phyloP scores from a whole-genome alignment of 1,140 invertebrate species.

The Diuraphis noxia region DNA sequence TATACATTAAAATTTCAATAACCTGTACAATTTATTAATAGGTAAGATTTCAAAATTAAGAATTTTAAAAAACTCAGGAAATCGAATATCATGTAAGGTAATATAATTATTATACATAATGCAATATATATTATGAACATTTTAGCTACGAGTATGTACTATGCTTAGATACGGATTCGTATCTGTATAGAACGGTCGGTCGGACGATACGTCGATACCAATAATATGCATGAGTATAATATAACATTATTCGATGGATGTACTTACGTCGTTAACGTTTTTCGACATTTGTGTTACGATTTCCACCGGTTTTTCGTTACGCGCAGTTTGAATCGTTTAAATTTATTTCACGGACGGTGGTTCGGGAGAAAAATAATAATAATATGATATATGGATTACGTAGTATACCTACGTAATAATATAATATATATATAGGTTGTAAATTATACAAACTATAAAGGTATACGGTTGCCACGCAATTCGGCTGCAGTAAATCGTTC shows the following conservation, averaged over 20 bases:
- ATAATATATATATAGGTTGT: too few species aligned
- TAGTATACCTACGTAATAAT: too few species aligned
- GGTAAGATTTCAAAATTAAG: too few species aligned
- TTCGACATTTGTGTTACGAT: neutral
- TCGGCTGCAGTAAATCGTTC: neutral
- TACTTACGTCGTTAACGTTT: neutral
- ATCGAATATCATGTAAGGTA: too few species aligned
- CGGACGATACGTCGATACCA: neutral
- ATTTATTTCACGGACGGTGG: neutral
- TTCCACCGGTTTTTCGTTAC: constrained; percentile 7
- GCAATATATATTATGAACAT: too few species aligned
- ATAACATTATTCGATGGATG: neutral
- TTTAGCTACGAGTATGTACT: too few species aligned
- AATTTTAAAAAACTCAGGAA: too few species aligned
- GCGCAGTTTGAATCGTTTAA: neutral
- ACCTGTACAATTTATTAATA: too few species aligned
- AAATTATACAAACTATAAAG: neutral
- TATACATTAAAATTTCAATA: too few species aligned
- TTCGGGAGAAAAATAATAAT: neutral
- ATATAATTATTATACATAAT: too few species aligned
- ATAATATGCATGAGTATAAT: neutral
- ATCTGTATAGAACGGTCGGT: neutral
- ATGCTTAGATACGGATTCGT: too few species aligned
- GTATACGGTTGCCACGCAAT: neutral
- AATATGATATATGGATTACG: neutral